These are phyloP conservation scores for Tipula lateralis DNA, from an alignment of 2,888 invertebrate species.

Conservation along the genomic window DNA sequence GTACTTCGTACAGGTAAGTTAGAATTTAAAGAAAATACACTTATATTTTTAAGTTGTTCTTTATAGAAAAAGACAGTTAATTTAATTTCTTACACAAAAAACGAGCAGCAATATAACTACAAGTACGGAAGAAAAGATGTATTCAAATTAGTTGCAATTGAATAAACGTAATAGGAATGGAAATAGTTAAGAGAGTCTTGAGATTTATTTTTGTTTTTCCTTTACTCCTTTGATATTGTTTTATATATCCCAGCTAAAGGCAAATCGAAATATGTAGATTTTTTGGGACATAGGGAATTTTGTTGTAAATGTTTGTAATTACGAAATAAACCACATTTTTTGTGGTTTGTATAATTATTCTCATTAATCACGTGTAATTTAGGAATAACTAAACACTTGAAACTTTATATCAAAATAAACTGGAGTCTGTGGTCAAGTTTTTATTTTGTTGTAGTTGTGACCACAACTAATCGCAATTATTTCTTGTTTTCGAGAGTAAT, in stretches of 20 bases:
- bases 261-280: not conserved
- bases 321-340: not conserved
- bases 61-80: not conserved
- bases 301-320: not conserved
- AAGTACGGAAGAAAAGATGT: not conserved
- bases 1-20: not conserved
- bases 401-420: too few species aligned
- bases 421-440: too few species aligned
- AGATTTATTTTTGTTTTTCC: not conserved
- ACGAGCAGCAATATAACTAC: too few species aligned
- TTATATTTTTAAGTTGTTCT: not conserved
- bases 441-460: too few species aligned
- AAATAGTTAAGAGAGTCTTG: not conserved
- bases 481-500: not conserved
- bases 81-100: too few species aligned
- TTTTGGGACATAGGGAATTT: not conserved
- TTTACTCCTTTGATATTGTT: not conserved
- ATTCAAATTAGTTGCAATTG: not conserved
- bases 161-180: not conserved
- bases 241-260: not conserved
- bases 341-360: not conserved
- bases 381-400: too few species aligned
- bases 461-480: too few species aligned
- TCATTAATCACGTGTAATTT: not conserved
- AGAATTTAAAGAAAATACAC: not conserved